Percentiles rank a stretch among this genome's conserved stretches.
Conservation (phyloP, 37 sponge, comb jelly and placozoan genomes). For the Cladorhizidae sp. region DNA sequence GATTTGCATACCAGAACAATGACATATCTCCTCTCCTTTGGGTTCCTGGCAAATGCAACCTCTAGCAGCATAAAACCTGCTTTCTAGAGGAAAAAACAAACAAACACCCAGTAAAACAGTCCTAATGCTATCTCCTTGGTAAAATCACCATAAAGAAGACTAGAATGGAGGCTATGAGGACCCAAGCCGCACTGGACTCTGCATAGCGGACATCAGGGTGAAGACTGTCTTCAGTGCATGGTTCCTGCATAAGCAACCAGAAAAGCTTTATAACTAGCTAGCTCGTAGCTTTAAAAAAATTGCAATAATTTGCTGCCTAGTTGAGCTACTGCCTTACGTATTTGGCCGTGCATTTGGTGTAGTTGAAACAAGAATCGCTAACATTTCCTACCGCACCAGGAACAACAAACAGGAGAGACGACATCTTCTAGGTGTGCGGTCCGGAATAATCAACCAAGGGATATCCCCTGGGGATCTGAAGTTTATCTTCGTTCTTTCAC, state of each 20-base stretch:
- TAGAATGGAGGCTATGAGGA: slow-evolving; percentile 79
- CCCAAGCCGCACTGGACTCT: slow-evolving; percentile 79
- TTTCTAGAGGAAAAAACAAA: slow-evolving; percentile 54
- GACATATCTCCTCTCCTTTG: slow-evolving; percentile 72
- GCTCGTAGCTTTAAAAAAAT: too few relatives aligned
- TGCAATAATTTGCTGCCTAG: too few relatives aligned
- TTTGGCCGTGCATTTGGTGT: too few relatives aligned
- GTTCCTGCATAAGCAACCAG: slow-evolving; percentile 7
- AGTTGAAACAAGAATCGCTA: background rate
- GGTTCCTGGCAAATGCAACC: slow-evolving; percentile 65
- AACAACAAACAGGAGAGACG: too few relatives aligned
- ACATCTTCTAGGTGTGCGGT: too few relatives aligned
- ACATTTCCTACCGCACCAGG: too few relatives aligned
- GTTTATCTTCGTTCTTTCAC: too few relatives aligned
- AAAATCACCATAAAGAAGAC: slow-evolving; percentile 91
- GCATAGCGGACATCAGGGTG: slow-evolving; percentile 54
- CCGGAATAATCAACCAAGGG: too few relatives aligned
- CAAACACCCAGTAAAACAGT: background rate
- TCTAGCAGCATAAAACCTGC: slow-evolving; percentile 92
- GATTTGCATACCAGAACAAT: slow-evolving; percentile 61
- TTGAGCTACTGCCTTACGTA: too few relatives aligned
- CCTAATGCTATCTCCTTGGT: background rate
- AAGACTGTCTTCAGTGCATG: slow-evolving; percentile 24
- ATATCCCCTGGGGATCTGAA: too few relatives aligned
- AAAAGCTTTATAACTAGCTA: too few relatives aligned